These are phyloP conservation scores for Gouania willdenowi DNA, from an alignment of 2,797 vertebrate genomes.

Conservation along the genomic window DNA sequence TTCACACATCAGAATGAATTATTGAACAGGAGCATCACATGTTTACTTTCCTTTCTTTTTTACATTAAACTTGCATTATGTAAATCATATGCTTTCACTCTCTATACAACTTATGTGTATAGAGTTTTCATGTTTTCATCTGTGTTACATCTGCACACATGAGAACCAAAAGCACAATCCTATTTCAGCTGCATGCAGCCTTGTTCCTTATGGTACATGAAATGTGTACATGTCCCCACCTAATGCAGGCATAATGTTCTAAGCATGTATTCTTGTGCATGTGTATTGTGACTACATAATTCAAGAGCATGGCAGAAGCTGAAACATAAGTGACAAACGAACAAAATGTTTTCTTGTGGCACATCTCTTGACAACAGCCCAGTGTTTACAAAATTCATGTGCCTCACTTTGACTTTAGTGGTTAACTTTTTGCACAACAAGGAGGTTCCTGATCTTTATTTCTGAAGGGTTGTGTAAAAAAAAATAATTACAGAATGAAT, in stretches of 20 bases:
- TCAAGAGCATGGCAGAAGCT: background rate
- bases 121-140: no score
- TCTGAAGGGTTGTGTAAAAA: no score
- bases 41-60: constrained; percentile 12
- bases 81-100: background rate
- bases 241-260: constrained; percentile 5
- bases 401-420: background rate
- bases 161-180: constrained; percentile 1
- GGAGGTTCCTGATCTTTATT: no score
- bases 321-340: background rate
- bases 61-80: constrained; percentile 4
- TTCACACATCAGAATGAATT: constrained; percentile 13
- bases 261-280: background rate
- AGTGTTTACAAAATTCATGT: background rate
- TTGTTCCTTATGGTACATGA: background rate
- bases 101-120: background rate
- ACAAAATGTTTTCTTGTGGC: background rate
- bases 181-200: background rate
- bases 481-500: no score
- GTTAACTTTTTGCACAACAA: no score
- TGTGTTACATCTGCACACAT: background rate
- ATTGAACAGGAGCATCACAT: constrained; percentile 15
- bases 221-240: constrained; percentile 4
- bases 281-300: constrained; percentile 3
- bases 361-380: background rate